phyloP scores from a whole-genome alignment of 2,888 invertebrate species.

The Diaperis boleti region DNA sequence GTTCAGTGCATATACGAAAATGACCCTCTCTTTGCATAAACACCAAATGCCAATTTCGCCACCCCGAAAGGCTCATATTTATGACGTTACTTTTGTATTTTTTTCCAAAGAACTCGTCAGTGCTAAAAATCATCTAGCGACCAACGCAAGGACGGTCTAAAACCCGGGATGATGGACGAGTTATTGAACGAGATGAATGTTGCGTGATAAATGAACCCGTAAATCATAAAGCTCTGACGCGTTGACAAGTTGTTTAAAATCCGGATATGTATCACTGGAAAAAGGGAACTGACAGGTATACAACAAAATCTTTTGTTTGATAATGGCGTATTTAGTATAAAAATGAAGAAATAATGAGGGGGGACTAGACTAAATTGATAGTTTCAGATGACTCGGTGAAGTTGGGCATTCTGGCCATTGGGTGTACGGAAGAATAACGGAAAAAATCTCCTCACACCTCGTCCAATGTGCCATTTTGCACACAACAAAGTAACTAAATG shows the following conservation, averaged over 20 bases:
- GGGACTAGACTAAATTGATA: slow-evolving; percentile 20
- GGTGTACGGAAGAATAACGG: too few relatives aligned
- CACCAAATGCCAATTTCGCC: not conserved
- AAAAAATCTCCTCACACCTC: too few relatives aligned
- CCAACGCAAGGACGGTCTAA: slow-evolving; percentile 21
- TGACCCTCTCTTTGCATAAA: not conserved
- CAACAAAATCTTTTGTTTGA: slow-evolving; percentile 33
- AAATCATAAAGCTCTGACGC: slow-evolving; percentile 54
- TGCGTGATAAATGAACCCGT: slow-evolving; percentile 54
- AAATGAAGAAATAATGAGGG: slow-evolving; percentile 26
- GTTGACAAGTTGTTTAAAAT: slow-evolving; percentile 53
- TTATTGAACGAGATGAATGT: slow-evolving; percentile 55
- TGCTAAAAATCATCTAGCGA: slow-evolving; percentile 27
- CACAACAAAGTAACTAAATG: too few relatives aligned
- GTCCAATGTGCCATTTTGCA: too few relatives aligned
- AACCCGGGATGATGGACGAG: slow-evolving; percentile 55
- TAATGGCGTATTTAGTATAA: slow-evolving; percentile 23
- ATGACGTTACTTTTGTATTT: slow-evolving; percentile 7
- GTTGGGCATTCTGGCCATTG: too few relatives aligned
- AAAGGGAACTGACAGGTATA: slow-evolving; percentile 35
- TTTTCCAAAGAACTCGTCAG: slow-evolving; percentile 16
- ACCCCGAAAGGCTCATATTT: slow-evolving; percentile 8
- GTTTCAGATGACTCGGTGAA: too few relatives aligned
- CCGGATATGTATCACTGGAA: slow-evolving; percentile 50
- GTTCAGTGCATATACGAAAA: not conserved